Percentiles rank a stretch among this genome's conserved stretches.
Conservation (phyloP, 2,888 invertebrate species). For the Yponomeuta plumbellus region DNA sequence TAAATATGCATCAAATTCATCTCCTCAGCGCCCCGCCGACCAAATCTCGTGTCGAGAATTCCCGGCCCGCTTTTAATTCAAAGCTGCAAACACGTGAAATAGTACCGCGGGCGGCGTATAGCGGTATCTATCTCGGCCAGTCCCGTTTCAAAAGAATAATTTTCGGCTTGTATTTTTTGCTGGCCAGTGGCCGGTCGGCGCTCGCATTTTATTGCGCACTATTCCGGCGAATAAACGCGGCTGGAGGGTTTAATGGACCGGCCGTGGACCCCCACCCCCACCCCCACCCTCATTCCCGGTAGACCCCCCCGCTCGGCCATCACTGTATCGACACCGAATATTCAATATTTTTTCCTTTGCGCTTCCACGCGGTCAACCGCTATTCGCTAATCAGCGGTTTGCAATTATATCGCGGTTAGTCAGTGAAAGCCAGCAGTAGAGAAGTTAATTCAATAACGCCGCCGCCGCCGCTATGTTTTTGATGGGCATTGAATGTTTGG, state of each 20-base stretch:
- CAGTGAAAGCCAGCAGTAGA: background rate
- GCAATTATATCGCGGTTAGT: slow-evolving; percentile 32
- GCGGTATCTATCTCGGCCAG: slow-evolving; percentile 12
- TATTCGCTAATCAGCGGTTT: slow-evolving; percentile 60
- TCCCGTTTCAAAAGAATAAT: slow-evolving; percentile 34
- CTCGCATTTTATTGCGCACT: slow-evolving; percentile 71
- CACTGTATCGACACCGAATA: slow-evolving; percentile 58
- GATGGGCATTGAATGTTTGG: background rate
- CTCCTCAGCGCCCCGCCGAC: slow-evolving; percentile 3
- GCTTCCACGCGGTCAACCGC: slow-evolving; percentile 41
- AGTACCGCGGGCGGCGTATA: slow-evolving; percentile 11
- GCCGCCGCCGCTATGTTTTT: background rate
- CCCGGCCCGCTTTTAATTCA: slow-evolving; percentile 8
- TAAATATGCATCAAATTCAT: slow-evolving; percentile 15
- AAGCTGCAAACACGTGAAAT: slow-evolving; percentile 16
- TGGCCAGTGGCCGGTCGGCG: slow-evolving; percentile 55
- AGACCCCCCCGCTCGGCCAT: slow-evolving; percentile 27
- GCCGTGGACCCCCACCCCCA: slow-evolving; percentile 28
- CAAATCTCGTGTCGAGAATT: slow-evolving; percentile 5
- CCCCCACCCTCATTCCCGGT: slow-evolving; percentile 26
- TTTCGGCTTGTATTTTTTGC: slow-evolving; percentile 64
- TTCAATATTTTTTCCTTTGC: slow-evolving; percentile 65
- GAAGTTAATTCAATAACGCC: background rate
- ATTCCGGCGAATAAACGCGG: slow-evolving; percentile 68
- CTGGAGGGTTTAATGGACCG: slow-evolving; percentile 60